Evolutionary conservation across 2,888 invertebrate genomes (phyloP).

Genomic region (Acleris sparsana): DNA sequence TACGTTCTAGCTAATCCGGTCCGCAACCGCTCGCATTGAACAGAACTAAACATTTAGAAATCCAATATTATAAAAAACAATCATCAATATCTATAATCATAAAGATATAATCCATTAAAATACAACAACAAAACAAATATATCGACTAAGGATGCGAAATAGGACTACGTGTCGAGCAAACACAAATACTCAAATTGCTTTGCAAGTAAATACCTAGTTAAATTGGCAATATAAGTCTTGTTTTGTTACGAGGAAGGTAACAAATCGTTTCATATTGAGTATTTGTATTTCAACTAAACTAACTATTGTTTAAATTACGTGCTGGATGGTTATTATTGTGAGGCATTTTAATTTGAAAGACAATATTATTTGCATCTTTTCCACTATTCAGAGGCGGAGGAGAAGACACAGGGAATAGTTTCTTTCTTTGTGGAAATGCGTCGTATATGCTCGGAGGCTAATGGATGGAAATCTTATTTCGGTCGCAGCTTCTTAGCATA

Average conservation of each 20-base stretch:
- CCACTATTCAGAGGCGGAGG: slow-evolving; percentile 46
- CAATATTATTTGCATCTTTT: slow-evolving; percentile 47
- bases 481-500: slow-evolving; percentile 47
- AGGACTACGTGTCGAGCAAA: slow-evolving; percentile 58
- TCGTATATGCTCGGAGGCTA: slow-evolving; percentile 58
- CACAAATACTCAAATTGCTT: slow-evolving; percentile 75
- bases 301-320: slow-evolving; percentile 43
- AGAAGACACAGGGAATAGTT: slow-evolving; percentile 48
- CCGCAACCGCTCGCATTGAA: slow-evolving; percentile 37
- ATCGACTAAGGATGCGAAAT: slow-evolving; percentile 54
- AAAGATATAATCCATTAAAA: slow-evolving; percentile 79
- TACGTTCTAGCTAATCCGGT: slow-evolving; percentile 5
- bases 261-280: slow-evolving; percentile 67
- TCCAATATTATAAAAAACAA: slow-evolving; percentile 65
- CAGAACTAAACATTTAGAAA: slow-evolving; percentile 57
- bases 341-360: slow-evolving; percentile 19
- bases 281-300: slow-evolving; percentile 75
- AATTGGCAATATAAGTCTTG: slow-evolving; percentile 46
- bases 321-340: slow-evolving; percentile 27
- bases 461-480: slow-evolving; percentile 69
- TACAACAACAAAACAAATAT: slow-evolving; percentile 81
- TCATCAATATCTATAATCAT: slow-evolving; percentile 66
- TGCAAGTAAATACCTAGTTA: slow-evolving; percentile 41
- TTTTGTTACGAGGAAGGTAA: slow-evolving; percentile 54
- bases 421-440: slow-evolving; percentile 47